phyloP scores from a whole-genome alignment of 2,888 invertebrate species.

The Melinaea menophilus region DNA sequence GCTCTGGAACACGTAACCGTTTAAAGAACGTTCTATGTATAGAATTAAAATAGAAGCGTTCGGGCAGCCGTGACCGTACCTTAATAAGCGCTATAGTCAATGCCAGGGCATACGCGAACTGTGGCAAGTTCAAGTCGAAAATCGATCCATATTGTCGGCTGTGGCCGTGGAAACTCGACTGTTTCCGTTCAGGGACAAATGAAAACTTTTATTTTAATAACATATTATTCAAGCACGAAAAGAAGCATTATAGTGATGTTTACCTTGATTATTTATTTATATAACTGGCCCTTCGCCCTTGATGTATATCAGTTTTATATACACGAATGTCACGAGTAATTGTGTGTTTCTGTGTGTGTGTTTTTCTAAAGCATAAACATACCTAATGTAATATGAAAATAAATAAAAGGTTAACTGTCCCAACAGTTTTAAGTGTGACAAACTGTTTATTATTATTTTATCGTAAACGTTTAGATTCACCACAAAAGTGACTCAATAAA shows the following conservation, averaged over 20 bases:
- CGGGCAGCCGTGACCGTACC: constrained; percentile 45
- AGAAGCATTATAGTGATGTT: background rate
- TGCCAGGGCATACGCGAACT: constrained; percentile 42
- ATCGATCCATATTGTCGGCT: constrained; percentile 57
- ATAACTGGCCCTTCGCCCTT: too few species aligned
- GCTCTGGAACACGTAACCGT: constrained; percentile 12
- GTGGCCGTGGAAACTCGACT: constrained; percentile 42
- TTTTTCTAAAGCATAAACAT: too few species aligned
- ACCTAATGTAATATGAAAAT: too few species aligned
- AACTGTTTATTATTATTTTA: too few species aligned
- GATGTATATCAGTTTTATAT: too few species aligned
- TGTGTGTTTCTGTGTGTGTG: too few species aligned
- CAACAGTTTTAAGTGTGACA: too few species aligned
- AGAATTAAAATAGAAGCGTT: constrained; percentile 34
- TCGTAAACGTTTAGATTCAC: too few species aligned
- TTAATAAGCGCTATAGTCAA: constrained; percentile 43
- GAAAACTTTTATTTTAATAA: constrained; percentile 6
- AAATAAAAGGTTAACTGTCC: too few species aligned
- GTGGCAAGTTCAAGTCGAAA: constrained; percentile 57
- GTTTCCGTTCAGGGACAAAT: constrained; percentile 15
- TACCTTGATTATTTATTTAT: too few species aligned
- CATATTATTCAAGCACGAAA: background rate
- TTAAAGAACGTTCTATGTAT: constrained; percentile 24
- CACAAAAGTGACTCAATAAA: background rate
- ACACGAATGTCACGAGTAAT: too few species aligned